These are phyloP conservation scores for Trachelipus rathkii DNA, from an alignment of 1,140 invertebrate species.

Conservation along the genomic window DNA sequence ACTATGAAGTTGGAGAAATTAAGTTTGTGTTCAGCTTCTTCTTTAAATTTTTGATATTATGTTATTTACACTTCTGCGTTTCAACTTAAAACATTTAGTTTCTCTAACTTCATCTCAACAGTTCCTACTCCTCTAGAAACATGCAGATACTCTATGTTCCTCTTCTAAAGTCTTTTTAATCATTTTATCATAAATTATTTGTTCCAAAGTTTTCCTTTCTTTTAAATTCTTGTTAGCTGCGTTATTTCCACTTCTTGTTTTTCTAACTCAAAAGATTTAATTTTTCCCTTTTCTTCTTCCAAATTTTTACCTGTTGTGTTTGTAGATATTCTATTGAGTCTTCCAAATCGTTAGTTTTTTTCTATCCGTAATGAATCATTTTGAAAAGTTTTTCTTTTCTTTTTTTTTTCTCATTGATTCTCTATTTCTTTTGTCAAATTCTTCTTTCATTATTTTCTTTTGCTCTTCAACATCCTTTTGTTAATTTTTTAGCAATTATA, in stretches of 20 bases:
- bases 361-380: background rate
- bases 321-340: background rate
- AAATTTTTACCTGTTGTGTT: background rate
- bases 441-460: constrained; percentile 28
- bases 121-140: no score
- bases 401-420: background rate
- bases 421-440: constrained; percentile 27
- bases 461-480: constrained; percentile 33
- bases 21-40: no score
- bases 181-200: no score
- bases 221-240: background rate
- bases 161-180: no score
- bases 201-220: background rate
- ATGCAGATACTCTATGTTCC: no score
- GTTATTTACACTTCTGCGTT: no score
- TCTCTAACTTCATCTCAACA: no score
- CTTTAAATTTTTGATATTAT: no score
- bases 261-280: background rate
- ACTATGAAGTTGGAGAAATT: no score
- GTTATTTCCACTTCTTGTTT: background rate
- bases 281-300: background rate
- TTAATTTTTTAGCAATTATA: constrained; percentile 25
- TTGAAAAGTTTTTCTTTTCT: background rate
- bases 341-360: background rate
- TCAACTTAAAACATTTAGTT: no score